Evolutionary conservation across 1,140 invertebrate genomes (phyloP).

Genomic region (Brachionus rotundiformis): DNA sequence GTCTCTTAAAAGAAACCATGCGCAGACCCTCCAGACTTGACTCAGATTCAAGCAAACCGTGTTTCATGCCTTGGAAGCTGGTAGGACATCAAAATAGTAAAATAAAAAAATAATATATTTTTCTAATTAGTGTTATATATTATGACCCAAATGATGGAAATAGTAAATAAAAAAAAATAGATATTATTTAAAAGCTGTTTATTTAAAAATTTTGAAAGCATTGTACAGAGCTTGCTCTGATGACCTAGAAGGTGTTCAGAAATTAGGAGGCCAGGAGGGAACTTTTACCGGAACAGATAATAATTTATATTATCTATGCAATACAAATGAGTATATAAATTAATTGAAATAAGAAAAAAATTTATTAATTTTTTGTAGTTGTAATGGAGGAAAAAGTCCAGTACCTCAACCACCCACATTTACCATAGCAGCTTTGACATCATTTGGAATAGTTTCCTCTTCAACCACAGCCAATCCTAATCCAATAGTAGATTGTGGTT

Average conservation of each 20-base stretch:
- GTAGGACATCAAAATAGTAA: neutral
- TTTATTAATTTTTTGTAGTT: neutral
- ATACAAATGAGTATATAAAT: neutral
- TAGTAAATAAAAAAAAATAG: neutral
- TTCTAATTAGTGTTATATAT: neutral
- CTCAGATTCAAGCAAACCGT: neutral
- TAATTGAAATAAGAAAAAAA: too few species aligned
- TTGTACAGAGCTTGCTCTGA: neutral
- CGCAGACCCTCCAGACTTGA: neutral
- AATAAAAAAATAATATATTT: neutral
- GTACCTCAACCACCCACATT: neutral
- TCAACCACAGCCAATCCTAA: neutral
- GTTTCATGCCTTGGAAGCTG: neutral
- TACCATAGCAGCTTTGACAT: neutral
- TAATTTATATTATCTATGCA: constrained; percentile 11
- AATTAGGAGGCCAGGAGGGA: constrained; percentile 9
- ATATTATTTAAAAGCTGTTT: too few species aligned
- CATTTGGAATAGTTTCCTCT: neutral
- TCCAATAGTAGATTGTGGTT: neutral
- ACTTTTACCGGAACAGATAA: neutral
- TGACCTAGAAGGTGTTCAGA: neutral
- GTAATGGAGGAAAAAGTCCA: neutral
- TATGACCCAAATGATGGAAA: constrained; percentile 27
- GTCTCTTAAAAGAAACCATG: neutral
- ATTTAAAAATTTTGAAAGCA: neutral